Evolutionary conservation across 2,888 invertebrate species (phyloP), one percentile per base, ranked within the genome.

Genomic region (Andrena chrysosceles): DNA sequence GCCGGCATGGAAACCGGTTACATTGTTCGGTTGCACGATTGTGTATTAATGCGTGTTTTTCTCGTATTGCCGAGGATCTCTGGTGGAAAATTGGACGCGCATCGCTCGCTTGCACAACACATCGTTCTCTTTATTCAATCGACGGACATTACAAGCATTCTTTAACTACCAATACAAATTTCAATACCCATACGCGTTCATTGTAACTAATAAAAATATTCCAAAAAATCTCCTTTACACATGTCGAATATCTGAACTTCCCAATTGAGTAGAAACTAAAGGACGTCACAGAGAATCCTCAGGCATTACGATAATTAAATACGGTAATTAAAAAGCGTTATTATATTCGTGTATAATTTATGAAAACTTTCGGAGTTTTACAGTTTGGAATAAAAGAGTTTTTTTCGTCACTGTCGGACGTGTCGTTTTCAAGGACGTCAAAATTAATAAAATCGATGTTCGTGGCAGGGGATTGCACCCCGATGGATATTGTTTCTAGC

Each of bases 371-470:
- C 16, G 4, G 13, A 42, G 5, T 16, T 42, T 13, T 16, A 16
- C 4, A 16, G 1, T 42, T 42, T 16, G 42, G 42, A 42, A 42
- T 42, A 16, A 42, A 42, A 16, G 4, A 16, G 16, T 4, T 42
- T 42, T 42, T 16, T 42, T 42, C 42, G 42, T 5, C 42, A 42
- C 16, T 13, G 42, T 0, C 42, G 42, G 42, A 4, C 16, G 42
- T 48, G 64, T 66, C 49, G 62, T 13, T 84, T 73, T 67, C 54
- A 69, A 78, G 60, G 68, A 64, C 35, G 54, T 23, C 7, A 52
- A 64, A 72, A 73, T 78, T 74, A 78, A 85, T 84, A 72, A 74
- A 81, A 86, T 79, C 79, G 59, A 78, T 59, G 68, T 60, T 29
- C 54, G 52, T 7, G 31, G 8, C 8, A n/a, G 63, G 42, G 49